Conservation (phyloP, 2,888 invertebrate genomes). For the Trichopoda pennipes region DNA sequence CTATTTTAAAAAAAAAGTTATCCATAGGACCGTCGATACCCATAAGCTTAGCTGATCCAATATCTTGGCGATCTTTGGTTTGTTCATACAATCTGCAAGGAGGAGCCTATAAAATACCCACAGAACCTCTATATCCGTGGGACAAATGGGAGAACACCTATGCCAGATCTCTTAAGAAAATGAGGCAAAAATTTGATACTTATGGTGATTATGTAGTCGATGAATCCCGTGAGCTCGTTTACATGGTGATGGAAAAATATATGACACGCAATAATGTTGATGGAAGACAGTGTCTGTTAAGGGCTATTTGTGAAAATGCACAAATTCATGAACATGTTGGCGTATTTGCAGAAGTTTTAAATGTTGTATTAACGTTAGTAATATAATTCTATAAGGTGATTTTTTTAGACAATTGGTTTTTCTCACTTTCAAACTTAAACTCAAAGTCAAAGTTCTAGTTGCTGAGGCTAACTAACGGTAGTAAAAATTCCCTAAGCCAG, state of each 20-base stretch:
- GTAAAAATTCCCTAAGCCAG: too few relatives aligned
- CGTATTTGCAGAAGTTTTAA: conserved; percentile 74
- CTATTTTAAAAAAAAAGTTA: conserved; percentile 60
- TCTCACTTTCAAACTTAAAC: too few relatives aligned
- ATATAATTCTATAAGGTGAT: not conserved
- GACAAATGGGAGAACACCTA: conserved; percentile 77
- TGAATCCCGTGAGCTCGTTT: conserved; percentile 76
- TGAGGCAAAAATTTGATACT: conserved; percentile 63
- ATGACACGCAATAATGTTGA: conserved; percentile 71
- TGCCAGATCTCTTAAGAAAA: conserved; percentile 71
- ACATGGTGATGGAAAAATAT: conserved; percentile 75
- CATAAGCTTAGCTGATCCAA: conserved; percentile 74
- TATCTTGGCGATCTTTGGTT: conserved; percentile 75
- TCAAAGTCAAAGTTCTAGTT: too few relatives aligned
- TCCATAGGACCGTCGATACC: conserved; percentile 73
- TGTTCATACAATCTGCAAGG: conserved; percentile 74
- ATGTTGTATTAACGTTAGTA: conserved; percentile 74
- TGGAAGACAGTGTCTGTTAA: conserved; percentile 76
- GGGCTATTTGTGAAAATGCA: conserved; percentile 79
- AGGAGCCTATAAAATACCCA: conserved; percentile 75
- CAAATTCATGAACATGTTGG: conserved; percentile 76
- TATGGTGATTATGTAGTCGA: conserved; percentile 72
- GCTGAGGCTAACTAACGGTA: too few relatives aligned
- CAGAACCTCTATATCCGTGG: conserved; percentile 76
- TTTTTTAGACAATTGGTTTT: not conserved